Evolutionary conservation across 2,888 invertebrate genomes (phyloP), one percentile per base, ranked within the genome.

Genomic region (Vanessa cardui): DNA sequence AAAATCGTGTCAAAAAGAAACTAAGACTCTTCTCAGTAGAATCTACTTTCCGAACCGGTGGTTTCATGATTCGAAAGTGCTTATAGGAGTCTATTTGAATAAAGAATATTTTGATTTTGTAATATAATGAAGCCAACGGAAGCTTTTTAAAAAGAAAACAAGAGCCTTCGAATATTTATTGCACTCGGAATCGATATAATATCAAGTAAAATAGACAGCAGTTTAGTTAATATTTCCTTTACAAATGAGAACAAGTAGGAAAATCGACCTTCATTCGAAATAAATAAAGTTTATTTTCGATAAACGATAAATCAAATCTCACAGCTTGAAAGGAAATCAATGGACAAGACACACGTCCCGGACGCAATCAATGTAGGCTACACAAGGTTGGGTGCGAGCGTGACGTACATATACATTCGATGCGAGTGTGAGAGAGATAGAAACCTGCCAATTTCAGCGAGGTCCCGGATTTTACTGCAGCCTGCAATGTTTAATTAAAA

Each of bases 331-430:
- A 54, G 69, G 69, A 73, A 72, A 73, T 73, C 73, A 68, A 73
- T 73, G 65, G 66, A 69, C 56, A 70, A 68, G 66, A 70, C 69
- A 69, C 52, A 72, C 68, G 71, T 72, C 71, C 73, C 71, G 72
- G 75, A 64, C 71, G 69, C 69, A 74, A 74, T 73, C 74, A 73
- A 73, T 73, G 73, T 71, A 72, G 72, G 69, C 66, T 54, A 12
- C 62, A 60, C 71, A 71, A 72, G 70, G 68, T 61, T 65, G 67
- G 20, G 71, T 59, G 69, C 47, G 72, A 74, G 50, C 45, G 74
- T 59, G 70, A 74, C 52, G n/a, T 62, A 72, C 9, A 46, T 58
- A 63, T 64, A 46, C n/a, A 44, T 52, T 46, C 62, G 18, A 26
- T 58, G 20, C 52, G 52, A 39, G 66, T 20, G 59, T 15, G 67